phyloP scores from a whole-genome alignment of 2,888 invertebrate genomes.

The Allygus modestus region DNA sequence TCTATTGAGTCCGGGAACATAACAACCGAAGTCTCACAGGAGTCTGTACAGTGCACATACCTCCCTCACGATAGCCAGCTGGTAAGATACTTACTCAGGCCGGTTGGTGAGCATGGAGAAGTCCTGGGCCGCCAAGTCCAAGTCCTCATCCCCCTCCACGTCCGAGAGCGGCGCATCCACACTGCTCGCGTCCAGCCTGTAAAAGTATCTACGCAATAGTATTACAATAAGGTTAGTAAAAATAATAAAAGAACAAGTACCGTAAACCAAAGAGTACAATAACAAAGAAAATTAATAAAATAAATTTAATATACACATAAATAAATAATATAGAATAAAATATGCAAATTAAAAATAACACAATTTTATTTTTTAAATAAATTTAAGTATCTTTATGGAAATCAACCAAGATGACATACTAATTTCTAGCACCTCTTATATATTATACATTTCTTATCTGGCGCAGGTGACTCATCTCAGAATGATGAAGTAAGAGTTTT shows the following conservation, averaged over 20 bases:
- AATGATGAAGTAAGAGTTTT: conserved; percentile 53
- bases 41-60: too few species aligned
- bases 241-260: background rate
- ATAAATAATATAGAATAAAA: too few species aligned
- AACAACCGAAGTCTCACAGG: too few species aligned
- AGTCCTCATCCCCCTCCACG: conserved; percentile 24
- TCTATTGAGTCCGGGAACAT: too few species aligned
- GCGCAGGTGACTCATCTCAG: conserved; percentile 16
- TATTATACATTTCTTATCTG: background rate
- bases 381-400: background rate
- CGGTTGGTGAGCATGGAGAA: conserved; percentile 24
- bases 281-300: background rate
- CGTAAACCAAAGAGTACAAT: background rate
- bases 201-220: conserved; percentile 49
- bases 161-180: conserved; percentile 26
- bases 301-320: background rate
- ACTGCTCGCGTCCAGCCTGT: conserved; percentile 54
- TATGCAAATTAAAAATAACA: too few species aligned
- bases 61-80: background rate
- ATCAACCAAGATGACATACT: conserved; percentile 18
- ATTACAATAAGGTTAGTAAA: conserved; percentile 43
- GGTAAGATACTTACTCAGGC: conserved; percentile 50
- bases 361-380: too few species aligned
- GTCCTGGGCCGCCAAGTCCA: background rate
- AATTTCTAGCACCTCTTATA: conserved; percentile 37